These are phyloP conservation scores for Astreopora myriophthalma DNA, from an alignment of 64 coral and sea anemone species.

Conservation along the genomic window DNA sequence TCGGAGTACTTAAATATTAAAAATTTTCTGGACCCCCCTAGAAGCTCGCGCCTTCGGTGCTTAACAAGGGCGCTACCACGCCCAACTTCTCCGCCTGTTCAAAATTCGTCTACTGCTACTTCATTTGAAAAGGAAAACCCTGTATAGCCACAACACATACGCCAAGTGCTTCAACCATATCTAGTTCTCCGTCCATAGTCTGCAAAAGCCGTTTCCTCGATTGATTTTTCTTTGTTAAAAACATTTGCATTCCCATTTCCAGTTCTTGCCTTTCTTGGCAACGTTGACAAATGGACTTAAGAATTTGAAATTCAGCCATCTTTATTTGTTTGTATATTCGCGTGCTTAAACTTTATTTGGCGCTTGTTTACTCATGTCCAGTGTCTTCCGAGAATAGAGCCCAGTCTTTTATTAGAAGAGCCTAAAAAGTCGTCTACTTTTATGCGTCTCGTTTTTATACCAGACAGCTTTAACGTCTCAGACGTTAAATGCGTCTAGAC, in stretches of 20 bases:
- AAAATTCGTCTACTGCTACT: too few species aligned
- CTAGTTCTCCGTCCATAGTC: conserved; percentile 9
- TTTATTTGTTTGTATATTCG: background rate
- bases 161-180: background rate
- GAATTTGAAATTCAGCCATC: background rate
- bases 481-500: conserved; percentile 47
- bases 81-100: too few species aligned
- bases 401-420: background rate
- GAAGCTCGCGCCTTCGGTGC: too few species aligned
- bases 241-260: conserved; percentile 4
- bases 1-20: too few species aligned
- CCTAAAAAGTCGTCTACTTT: background rate
- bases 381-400: background rate
- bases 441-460: conserved; percentile 8
- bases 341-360: background rate
- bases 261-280: conserved; percentile 4
- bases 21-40: too few species aligned
- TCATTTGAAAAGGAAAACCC: too few species aligned
- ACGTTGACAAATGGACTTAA: conserved; percentile 21
- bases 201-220: background rate
- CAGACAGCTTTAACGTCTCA: conserved; percentile 42
- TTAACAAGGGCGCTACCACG: too few species aligned
- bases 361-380: background rate
- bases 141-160: background rate
- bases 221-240: conserved; percentile 17